Evolutionary conservation across 2,113 vertebrate genomes (phyloP), one percentile per base, ranked within the genome.

Genomic region (Dolichallabes microphthalmus): DNA sequence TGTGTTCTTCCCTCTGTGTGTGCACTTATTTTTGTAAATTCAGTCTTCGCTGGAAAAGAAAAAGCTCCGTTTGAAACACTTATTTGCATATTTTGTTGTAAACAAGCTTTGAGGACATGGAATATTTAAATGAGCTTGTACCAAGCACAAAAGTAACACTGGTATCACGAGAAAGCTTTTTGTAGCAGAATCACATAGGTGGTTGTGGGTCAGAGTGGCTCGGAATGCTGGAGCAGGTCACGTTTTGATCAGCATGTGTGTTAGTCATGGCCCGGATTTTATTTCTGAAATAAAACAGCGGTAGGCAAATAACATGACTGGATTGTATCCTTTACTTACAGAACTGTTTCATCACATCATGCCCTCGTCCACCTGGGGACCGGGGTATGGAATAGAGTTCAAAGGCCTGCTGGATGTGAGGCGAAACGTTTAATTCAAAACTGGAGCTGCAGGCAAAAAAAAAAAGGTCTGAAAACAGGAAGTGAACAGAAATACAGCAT

Each of bases 61-160:
- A 74, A 15, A 3, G 12, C 45, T 52, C 45, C 15, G 25, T 75
- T n/a, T 30, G n/a, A 53, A 53, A 27, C n/a, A 57, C 11, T 32
- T 77, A 77, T 57, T 77, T 77, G 75, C 75, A 77, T 77, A 77
- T 77, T 77, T 20, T 57, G 75, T 58, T 57, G 75, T 57, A 77
- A 77, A 77, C 75, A 77, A 32, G 75, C 8, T 30, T 45, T 57
- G 27, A 57, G 75, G 27, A 77, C 53, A 58, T 8, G 2, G 27
- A 58, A 11, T 17, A 30, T 77, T 76, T 77, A 32, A 77, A 77
- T 32, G 75, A 12, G 75, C 19, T 22, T 3, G 52, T 53, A 50
- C 11, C 4, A 27, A 32, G 53, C 4, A 20, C 53, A 32, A 30
- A 57, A 5, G 27, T 55, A 32, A 17, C 2, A 5, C 27, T 20